A percentile compares a stretch with the other conserved stretches of the same genome.
Conservation (phyloP, 2,888 invertebrate species). For the Lysandra bellargus region DNA sequence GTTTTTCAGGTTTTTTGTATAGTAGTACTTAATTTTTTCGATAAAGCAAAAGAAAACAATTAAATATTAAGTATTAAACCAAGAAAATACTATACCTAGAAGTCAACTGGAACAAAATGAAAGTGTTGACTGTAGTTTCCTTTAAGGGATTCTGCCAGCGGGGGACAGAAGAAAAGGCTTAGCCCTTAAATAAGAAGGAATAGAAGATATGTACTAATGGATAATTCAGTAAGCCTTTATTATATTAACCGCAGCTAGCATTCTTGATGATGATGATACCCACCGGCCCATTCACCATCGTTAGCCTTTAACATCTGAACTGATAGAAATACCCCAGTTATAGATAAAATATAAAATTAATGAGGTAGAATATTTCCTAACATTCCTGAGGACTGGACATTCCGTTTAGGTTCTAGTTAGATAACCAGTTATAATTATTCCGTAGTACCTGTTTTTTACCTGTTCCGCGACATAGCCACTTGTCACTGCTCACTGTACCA, state of each 20-base stretch:
- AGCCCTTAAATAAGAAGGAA: no score
- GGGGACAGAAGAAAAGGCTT: no score
- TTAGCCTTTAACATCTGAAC: neutral
- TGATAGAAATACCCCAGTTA: constrained; percentile 15
- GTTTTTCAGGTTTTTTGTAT: neutral
- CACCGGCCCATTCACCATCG: neutral
- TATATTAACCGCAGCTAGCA: neutral
- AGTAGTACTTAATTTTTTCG: no score
- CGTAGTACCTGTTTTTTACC: constrained; percentile 32
- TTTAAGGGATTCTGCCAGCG: no score
- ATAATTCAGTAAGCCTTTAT: no score
- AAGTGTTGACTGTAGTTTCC: no score
- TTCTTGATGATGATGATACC: neutral
- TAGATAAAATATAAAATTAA: constrained; percentile 22
- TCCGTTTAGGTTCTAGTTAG: constrained; percentile 22
- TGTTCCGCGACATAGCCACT: constrained; percentile 28
- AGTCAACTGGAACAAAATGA: no score
- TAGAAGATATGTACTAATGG: no score
- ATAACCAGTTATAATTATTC: constrained; percentile 33
- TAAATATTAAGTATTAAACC: no score
- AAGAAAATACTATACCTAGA: no score
- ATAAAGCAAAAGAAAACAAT: no score
- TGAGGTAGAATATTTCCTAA: constrained; percentile 26
- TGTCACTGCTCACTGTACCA: constrained; percentile 34
- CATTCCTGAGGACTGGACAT: constrained; percentile 19